Base-by-base conservation (phyloP, 2,797 vertebrate genomes). In the Leptoclinus maculatus region DNA sequence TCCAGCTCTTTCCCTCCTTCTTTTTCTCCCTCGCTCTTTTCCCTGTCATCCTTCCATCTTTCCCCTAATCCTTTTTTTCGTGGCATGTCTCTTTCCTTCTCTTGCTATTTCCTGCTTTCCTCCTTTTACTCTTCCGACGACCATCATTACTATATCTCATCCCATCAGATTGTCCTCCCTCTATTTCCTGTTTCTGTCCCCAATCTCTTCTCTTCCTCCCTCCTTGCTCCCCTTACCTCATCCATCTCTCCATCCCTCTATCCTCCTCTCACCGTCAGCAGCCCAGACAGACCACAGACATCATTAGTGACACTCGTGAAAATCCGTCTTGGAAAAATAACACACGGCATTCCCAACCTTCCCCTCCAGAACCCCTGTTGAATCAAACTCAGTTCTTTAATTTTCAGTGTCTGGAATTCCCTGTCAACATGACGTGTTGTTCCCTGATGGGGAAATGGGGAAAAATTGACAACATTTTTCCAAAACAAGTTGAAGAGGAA, bases 231-330 rank as follows among this genome's bases (percentile, higher is more conserved):
- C 9, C 7, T 29, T 14, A 8, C 11, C 17, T 11, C 14, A 45
- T 57, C 45, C 41, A 14, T 65, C 59, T 43, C 29, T 47, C 64
- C 34, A 60, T 57, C 54, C 25, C 4, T 43, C 41, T 56, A 66
- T 70, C 74, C n/a, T 17, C 66, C 41, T 49, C 62, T 77, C 78
- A 72, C 82, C 85, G 62, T 81, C 70, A 39, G 51, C 71, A 57
- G 76, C 70, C 57, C 36, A 80, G 79, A 84, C 68, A 65, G 63
- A 86, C 88, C 88, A 80, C 87, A 89, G 80, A 76, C 78, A 80
- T 83, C 75, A 82, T 88, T 71, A 85, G 71, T 49, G 59, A 82
- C 71, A 74, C 81, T 83, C 78, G 53, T 58, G 51, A 66, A 83
- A 87, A 78, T 82, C 68, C 34, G 45, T 66, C 68, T 74, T 62